Evolutionary conservation across 2,113 vertebrate genomes (phyloP), one percentile per base, ranked within the genome.

Genomic region (Lepidothrix coronata): DNA sequence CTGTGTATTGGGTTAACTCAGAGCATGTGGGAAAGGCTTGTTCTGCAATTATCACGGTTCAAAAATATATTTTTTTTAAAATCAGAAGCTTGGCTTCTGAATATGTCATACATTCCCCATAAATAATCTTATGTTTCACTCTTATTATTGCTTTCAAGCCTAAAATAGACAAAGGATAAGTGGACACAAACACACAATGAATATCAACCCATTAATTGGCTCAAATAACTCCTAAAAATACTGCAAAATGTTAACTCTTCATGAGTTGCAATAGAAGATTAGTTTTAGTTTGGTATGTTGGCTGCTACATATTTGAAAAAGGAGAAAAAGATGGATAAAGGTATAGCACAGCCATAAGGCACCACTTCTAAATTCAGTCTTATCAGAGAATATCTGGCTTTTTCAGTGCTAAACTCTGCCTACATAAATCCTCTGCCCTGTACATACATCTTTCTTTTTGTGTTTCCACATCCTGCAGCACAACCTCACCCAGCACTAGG

Each of bases 191-290:
- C 43, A 88, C 62, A 43, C 33, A 18, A 39, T 68, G 15, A 86
- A 74, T 67, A 88, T 80, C 67, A 94, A 39, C 35, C 78, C 58
- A 76, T 95, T 96, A 94, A 95, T 73, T 85, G 83, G 75, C 65
- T 94, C 68, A 96, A 96, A 95, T 95, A 55, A 95, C n/a, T 95
- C 80, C 92, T 94, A 86, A 86, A 92, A 94, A 79, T 68, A 48
- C 33, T 65, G 14, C 15, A 91, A 74, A 86, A 90, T 27, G 59
- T 85, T 89, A 66, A 95, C 48, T 94, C 43, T 73, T 96, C 89
- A 93, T 95, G 67, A 87, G 8, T 95, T 94, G 93, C 9, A 23
- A 94, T 55, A 89, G 68, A 68, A 97, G 43, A 84, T 81, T 94
- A 68, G 24, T 68, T 97, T 91, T 89, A 87, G 90, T 88, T 96